Evolutionary conservation across 2,797 vertebrate genomes (phyloP).

Genomic region (Ceryle rudis): DNA sequence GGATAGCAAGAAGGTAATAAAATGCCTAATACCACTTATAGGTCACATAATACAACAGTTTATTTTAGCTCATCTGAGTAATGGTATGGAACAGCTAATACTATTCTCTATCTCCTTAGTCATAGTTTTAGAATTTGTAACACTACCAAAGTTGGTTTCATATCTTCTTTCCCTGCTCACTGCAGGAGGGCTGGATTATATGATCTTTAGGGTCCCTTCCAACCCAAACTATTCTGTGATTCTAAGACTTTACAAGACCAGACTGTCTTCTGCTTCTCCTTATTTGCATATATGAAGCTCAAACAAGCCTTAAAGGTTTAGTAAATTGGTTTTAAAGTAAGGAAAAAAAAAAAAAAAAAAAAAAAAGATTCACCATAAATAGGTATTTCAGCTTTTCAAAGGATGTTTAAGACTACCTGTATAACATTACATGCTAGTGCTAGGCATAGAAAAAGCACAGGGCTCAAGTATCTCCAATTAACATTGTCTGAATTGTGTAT

Average conservation of each 20-base stretch:
- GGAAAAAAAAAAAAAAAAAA: not conserved
- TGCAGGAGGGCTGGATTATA: not conserved
- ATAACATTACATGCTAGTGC: not conserved
- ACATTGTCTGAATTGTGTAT: not conserved
- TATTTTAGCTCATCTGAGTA: slow-evolving; percentile 66
- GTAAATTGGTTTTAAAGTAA: not conserved
- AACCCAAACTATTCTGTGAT: not conserved
- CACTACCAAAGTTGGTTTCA: not conserved
- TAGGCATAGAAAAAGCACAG: not conserved
- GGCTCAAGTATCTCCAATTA: not conserved
- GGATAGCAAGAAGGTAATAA: slow-evolving; percentile 67
- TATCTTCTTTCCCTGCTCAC: not conserved
- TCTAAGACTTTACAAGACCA: not conserved
- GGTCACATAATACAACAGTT: slow-evolving; percentile 55
- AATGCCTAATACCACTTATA: slow-evolving; percentile 64
- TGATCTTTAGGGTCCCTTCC: not conserved
- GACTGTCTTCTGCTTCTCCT: not conserved
- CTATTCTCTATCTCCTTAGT: slow-evolving; percentile 13
- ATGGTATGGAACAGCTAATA: slow-evolving; percentile 50
- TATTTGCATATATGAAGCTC: not conserved
- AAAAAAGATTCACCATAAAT: not conserved
- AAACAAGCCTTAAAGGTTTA: not conserved
- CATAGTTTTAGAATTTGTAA: slow-evolving; percentile 14
- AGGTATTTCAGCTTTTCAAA: not conserved
- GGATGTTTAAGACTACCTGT: not conserved